phyloP scores from a whole-genome alignment of 2,888 invertebrate genomes.

The Argyresthia albistria region DNA sequence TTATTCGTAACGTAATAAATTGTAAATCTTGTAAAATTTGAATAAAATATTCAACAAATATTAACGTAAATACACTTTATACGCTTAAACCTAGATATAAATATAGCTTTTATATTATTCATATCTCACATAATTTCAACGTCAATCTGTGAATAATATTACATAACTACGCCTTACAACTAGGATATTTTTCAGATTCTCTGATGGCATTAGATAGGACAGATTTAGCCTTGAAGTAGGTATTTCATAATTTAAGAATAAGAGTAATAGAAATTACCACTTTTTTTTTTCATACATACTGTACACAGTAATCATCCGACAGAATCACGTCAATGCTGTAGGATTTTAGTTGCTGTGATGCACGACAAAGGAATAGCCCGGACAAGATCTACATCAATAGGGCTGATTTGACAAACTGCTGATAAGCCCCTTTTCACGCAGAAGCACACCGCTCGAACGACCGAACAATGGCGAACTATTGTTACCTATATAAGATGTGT shows the following conservation, averaged over 20 bases:
- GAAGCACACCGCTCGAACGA: no score
- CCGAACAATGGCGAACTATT: no score
- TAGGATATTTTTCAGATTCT: conserved; percentile 22
- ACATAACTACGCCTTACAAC: no score
- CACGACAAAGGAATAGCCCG: no score
- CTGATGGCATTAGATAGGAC: conserved; percentile 49
- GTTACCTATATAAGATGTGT: no score
- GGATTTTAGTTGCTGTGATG: no score
- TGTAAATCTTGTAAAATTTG: conserved; percentile 67
- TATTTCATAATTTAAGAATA: neutral
- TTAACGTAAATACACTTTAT: conserved; percentile 32
- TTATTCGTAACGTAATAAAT: conserved; percentile 64
- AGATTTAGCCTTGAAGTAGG: conserved; percentile 12
- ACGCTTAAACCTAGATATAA: conserved; percentile 23
- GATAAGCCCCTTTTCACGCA: no score
- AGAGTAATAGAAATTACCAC: neutral
- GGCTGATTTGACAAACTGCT: no score
- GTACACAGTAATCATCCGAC: neutral
- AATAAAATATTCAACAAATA: conserved; percentile 59
- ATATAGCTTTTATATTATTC: conserved; percentile 19
- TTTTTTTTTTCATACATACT: neutral
- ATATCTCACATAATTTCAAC: conserved; percentile 7
- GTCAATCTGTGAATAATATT: conserved; percentile 6
- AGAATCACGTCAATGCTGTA: no score
- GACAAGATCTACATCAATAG: no score